A percentile compares a stretch with the other conserved stretches of the same genome.
phyloP scores from a whole-genome alignment of 2,113 vertebrate species.

The Phyllostomus discolor region DNA sequence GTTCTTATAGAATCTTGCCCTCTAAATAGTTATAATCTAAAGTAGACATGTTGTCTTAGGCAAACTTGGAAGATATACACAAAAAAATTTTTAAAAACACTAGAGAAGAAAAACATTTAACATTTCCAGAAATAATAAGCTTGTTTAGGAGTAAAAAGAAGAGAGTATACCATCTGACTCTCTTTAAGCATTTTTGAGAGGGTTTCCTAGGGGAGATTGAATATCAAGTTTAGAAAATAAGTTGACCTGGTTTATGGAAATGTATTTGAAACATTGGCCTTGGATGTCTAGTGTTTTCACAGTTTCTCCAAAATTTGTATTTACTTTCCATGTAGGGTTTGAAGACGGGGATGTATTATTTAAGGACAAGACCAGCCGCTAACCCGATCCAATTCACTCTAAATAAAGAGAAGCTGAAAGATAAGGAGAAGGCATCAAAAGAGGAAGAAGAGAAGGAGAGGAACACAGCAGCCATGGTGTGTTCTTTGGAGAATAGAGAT shows the following conservation, averaged over 20 bases:
- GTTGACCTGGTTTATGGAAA: conserved; percentile 10
- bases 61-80: neutral
- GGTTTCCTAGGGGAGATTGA: neutral
- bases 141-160: neutral
- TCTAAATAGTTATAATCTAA: conserved; percentile 18
- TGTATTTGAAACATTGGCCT: conserved; percentile 28
- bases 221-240: conserved; percentile 10
- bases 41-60: neutral
- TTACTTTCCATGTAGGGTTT: conserved; percentile 85
- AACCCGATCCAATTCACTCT: conserved; percentile 98
- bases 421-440: conserved; percentile 75
- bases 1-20: neutral
- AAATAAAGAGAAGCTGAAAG: conserved; percentile 94
- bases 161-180: neutral
- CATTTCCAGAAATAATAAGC: conserved; percentile 1
- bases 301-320: conserved; percentile 40
- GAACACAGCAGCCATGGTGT: conserved; percentile 95
- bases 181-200: conserved; percentile 1
- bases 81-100: neutral
- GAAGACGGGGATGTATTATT: conserved; percentile 99
- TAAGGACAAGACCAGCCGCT: conserved; percentile 94
- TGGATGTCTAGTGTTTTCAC: neutral
- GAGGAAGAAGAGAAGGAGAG: conserved; percentile 85
- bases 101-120: neutral
- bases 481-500: conserved; percentile 93